phyloP scores from a whole-genome alignment of 2,888 invertebrate species.

The Dynastes grantii region DNA sequence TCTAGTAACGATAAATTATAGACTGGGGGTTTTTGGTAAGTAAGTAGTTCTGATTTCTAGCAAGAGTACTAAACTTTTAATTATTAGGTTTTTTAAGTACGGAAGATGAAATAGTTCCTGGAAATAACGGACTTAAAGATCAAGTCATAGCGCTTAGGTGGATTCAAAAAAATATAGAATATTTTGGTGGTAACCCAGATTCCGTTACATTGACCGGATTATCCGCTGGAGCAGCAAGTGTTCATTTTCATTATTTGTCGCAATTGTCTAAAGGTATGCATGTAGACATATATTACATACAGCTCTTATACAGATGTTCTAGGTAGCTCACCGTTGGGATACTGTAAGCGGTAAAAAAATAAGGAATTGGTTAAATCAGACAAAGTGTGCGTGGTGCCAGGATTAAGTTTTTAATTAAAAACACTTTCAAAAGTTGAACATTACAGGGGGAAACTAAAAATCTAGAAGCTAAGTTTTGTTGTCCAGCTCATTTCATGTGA shows the following conservation, averaged over 20 bases:
- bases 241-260: constrained; percentile 80
- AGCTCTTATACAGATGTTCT: too few species aligned
- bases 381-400: too few species aligned
- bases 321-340: too few species aligned
- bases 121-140: constrained; percentile 81
- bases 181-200: constrained; percentile 67
- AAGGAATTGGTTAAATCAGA: too few species aligned
- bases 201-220: constrained; percentile 78
- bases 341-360: too few species aligned
- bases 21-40: constrained; percentile 78
- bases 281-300: too few species aligned
- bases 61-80: background rate
- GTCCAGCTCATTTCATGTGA: too few species aligned
- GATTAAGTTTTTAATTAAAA: too few species aligned
- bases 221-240: constrained; percentile 81
- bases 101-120: constrained; percentile 77
- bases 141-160: constrained; percentile 79
- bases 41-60: background rate
- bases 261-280: constrained; percentile 66
- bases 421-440: too few species aligned
- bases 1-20: constrained; percentile 78
- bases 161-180: constrained; percentile 77
- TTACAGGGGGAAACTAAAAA: too few species aligned
- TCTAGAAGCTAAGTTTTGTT: too few species aligned
- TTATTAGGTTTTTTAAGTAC: constrained; percentile 79